A percentile compares a stretch with the other conserved stretches of the same genome.
Conservation (phyloP, 1,140 invertebrate genomes). For the Drosophila bocki region DNA sequence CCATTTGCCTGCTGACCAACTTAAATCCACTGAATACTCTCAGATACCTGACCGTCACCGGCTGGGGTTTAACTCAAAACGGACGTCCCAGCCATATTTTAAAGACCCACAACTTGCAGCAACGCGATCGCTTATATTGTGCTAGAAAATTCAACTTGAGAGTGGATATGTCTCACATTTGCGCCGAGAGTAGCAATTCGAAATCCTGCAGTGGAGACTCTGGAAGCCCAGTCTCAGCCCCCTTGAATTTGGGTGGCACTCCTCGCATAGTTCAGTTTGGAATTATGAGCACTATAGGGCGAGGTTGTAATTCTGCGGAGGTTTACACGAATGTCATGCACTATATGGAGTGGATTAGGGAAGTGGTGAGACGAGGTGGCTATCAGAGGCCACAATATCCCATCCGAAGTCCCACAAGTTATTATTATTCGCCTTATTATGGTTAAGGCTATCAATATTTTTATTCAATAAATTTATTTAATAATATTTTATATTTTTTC, state of each 20-base stretch:
- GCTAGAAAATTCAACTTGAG: not conserved
- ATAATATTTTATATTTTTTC: no score
- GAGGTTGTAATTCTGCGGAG: not conserved
- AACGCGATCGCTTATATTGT: not conserved
- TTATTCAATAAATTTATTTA: no score
- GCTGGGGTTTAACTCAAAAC: not conserved
- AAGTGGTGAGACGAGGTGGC: not conserved
- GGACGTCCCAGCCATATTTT: not conserved
- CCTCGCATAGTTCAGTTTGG: not conserved
- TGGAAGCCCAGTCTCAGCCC: not conserved
- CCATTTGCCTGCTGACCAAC: conserved; percentile 1
- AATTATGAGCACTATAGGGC: not conserved
- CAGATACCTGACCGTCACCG: not conserved
- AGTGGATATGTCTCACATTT: not conserved
- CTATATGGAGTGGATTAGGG: not conserved
- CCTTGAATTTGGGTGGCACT: not conserved
- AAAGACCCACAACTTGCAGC: not conserved
- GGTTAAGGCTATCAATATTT: no score
- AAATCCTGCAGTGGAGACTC: not conserved
- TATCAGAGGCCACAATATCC: not conserved
- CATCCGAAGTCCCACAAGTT: not conserved
- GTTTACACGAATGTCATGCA: not conserved
- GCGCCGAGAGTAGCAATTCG: not conserved
- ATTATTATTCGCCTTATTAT: not conserved
- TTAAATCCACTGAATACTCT: not conserved